A percentile compares a stretch with the other conserved stretches of the same genome.
Conservation (phyloP, 2,888 invertebrate species). For the Nephrocerus scutellatus region DNA sequence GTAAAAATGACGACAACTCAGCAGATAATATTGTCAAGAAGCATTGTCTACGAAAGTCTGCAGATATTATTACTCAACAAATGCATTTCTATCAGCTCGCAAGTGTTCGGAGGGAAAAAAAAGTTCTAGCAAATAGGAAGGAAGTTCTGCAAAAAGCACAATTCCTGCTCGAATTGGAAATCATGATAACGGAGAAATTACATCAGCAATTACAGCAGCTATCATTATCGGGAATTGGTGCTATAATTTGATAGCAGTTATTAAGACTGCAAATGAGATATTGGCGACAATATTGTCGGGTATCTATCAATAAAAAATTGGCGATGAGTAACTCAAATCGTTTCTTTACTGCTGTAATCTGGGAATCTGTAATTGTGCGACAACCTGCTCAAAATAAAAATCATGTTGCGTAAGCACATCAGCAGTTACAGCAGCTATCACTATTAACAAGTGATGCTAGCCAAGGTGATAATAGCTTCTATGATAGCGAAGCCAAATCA, state of each 20-base stretch:
- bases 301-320: constrained; percentile 54
- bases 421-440: constrained; percentile 48
- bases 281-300: constrained; percentile 36
- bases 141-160: constrained; percentile 49
- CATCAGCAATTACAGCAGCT: constrained; percentile 47
- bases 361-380: constrained; percentile 44
- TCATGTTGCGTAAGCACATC: constrained; percentile 47
- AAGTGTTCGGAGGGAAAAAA: too few relatives aligned
- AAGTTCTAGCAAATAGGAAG: too few relatives aligned
- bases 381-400: too few relatives aligned
- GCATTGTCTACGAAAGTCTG: constrained; percentile 36
- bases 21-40: constrained; percentile 24
- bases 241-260: constrained; percentile 32
- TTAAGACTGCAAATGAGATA: constrained; percentile 29
- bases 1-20: constrained; percentile 23
- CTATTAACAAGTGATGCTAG: constrained; percentile 43
- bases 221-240: constrained; percentile 45
- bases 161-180: constrained; percentile 40
- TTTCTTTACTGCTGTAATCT: constrained; percentile 39
- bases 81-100: too few relatives aligned
- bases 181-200: constrained; percentile 46
- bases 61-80: too few relatives aligned
- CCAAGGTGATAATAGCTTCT: constrained; percentile 37
- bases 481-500: constrained; percentile 31
- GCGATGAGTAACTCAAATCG: constrained; percentile 60